Evolutionary conservation across 2,113 vertebrate species (phyloP), one percentile per base, ranked within the genome.

Genomic region (Apus apus): DNA sequence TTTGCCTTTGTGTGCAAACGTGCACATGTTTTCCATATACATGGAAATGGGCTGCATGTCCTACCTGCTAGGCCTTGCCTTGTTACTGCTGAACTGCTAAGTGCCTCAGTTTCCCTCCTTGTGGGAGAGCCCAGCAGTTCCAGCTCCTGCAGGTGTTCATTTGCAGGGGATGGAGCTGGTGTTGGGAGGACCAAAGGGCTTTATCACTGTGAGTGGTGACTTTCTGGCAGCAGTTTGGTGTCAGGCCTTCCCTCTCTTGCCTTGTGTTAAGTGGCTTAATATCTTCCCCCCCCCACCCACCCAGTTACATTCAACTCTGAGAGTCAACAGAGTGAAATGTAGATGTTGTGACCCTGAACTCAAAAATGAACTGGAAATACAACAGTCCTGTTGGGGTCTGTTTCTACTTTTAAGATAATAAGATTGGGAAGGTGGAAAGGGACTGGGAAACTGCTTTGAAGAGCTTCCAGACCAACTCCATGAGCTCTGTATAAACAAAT

Each of bases 1-100:
- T 1, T 14, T 34, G 21, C 5, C 3, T 26, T 66, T 29, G 18
- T 3, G 16, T 51, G 36, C 30, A 21, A 54, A 66, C 6, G 5
- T 46, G 29, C 27, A 16, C 1, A 1, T 6, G 2, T 36, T 30
- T 61, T 36, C 67, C 51, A 8, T 5, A 15, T 29, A 40, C 20
- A 5, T 1, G 17, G 23, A 18, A 10, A 43, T 1, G 5, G 48
- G 30, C 26, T 5, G 4, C 10, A 1, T 1, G 9, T 64, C 17
- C 81, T 38, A 10, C 51, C 48, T 30, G 56, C 15, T 27, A 56
- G 40, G 36, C 14, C 80, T 57, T 30, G 19, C 22, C 36, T 12
- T 9, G 22, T 17, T 40, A 4, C n/a, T 36, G 36, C 43, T 15
- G 57, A 72, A 32, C 34, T 71, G 58, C 38, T 54, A 15, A 7